A percentile compares a stretch with the other conserved stretches of the same genome.
phyloP scores from a whole-genome alignment of 92 coral and sea anemone species.

The Palythoa grandis region DNA sequence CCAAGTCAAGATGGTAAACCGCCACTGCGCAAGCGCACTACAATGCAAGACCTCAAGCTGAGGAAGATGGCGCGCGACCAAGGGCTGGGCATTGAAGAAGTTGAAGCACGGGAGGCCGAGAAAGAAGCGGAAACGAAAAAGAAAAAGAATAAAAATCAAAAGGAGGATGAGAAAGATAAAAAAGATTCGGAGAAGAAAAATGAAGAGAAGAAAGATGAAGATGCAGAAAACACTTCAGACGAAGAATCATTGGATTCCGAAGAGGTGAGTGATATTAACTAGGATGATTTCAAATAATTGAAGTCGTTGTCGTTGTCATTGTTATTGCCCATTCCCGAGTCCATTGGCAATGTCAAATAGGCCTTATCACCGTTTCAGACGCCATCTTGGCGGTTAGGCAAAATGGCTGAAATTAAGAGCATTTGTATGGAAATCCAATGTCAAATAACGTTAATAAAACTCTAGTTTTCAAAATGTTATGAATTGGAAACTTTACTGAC shows the following conservation, averaged over 20 bases:
- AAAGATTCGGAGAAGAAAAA: conserved; percentile 57
- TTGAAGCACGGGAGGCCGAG: conserved; percentile 72
- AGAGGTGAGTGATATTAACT: conserved; percentile 56
- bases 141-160: conserved; percentile 58
- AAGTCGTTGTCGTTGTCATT: neutral
- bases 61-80: conserved; percentile 83
- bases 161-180: conserved; percentile 63
- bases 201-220: conserved; percentile 72
- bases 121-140: conserved; percentile 46
- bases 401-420: too few species aligned
- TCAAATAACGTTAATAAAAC: too few species aligned
- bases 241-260: conserved; percentile 84
- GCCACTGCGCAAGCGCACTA: conserved; percentile 68
- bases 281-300: neutral
- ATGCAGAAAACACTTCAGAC: conserved; percentile 82
- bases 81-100: conserved; percentile 74
- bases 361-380: too few species aligned
- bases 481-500: too few species aligned
- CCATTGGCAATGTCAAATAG: too few species aligned
- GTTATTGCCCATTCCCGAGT: neutral
- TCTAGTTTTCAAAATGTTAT: too few species aligned
- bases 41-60: conserved; percentile 72
- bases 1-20: conserved; percentile 72
- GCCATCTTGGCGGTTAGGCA: too few species aligned
- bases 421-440: too few species aligned